Base-by-base conservation (phyloP, 1,140 invertebrate genomes). In the Procambarus clarkii region DNA sequence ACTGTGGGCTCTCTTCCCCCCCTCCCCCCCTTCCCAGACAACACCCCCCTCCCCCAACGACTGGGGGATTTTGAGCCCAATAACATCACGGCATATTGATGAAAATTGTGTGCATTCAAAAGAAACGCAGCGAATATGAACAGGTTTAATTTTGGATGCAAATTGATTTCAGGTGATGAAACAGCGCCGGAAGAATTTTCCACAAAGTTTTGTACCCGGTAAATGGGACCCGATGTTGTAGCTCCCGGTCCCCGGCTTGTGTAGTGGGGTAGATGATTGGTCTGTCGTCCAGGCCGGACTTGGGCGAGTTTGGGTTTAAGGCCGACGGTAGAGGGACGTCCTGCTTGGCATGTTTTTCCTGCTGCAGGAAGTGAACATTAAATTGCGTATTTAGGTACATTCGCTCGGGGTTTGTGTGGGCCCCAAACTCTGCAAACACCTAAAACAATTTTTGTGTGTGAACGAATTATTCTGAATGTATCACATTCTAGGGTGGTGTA, bases 141-240 rank as follows among this genome's bases (percentile, higher is more conserved):
- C 88, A 91, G 88, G 88, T 91, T 91, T 91, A 91, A 91, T 91
- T 91, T 91, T 83, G 82, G 88, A 91, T 91, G 88, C 88, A 91
- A 91, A 91, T 91, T 91, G 88, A 91, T 91, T 91, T 91, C 88
- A 91, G 88, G 82, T 85, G 82, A 79, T 77, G 88, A 91, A 91
- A 91, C 88, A 91, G 82, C 74, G 60, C 11, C 3, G 58, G 54
- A 84, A 85, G 81, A 91, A 91, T 91, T 84, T 91, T 91, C 45
- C 81, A 91, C 78, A 91, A 84, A 85, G 88, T 84, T 85, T 84
- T 91, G 82, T 83, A 78, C 82, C 9, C 71, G 50, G 50, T 54
- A 8, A 54, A 54, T 54, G 50, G 50, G 13, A 5, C 7, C 50
- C 50, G 13, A 8, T 54, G 7, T 54, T 54, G 50, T 5, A n/a